Evolutionary conservation across 2,888 invertebrate species (phyloP), one percentile per base, ranked within the genome.

Genomic region (Synergus japonicus): DNA sequence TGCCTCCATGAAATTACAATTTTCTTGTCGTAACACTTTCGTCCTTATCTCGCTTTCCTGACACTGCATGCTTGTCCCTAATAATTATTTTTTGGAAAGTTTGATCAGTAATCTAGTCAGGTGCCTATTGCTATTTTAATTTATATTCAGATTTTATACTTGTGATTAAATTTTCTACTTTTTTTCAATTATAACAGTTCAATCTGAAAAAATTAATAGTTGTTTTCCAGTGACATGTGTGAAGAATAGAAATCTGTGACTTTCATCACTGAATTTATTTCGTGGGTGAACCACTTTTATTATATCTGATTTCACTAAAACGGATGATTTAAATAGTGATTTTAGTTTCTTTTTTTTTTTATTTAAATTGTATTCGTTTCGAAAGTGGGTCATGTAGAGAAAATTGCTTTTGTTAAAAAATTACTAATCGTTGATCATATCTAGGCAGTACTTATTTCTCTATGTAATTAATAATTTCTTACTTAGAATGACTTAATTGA

Each of bases 271-370:
- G 54, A 73, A 69, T 69, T 15, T 8, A 49, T 73, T 73, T 54
- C 73, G 54, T 73, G 49, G 49, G 73, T 54, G 73, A 73, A 73
- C 73, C 54, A 73, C 73, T 73, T 73, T 73, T 73, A n/a, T 73
- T 49, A 10, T 54, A 54, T 73, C n/a, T 41, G 37, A 73, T 73
- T 73, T 49, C 37, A 54, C 37, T 73, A 73, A 73, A 54, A 58
- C n/a, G 41, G 54, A 54, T 37, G 0, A 37, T 4, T 37, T 37
- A 37, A 37, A 7, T 37, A 37, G 15, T 22, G 29, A 49, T 69
- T 15, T 22, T 37, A 37, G 37, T 29, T 69, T 29, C 49, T 15
- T 49, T 37, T 22, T 22, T 22, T 22, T 49, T 67, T 69, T 29
- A 49, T 46, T 49, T 7, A 29, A 49, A 69, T 69, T 69, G 49